These are phyloP conservation scores for Oncopodura yosiiana DNA, from an alignment of 1,140 invertebrate genomes.

Conservation along the genomic window DNA sequence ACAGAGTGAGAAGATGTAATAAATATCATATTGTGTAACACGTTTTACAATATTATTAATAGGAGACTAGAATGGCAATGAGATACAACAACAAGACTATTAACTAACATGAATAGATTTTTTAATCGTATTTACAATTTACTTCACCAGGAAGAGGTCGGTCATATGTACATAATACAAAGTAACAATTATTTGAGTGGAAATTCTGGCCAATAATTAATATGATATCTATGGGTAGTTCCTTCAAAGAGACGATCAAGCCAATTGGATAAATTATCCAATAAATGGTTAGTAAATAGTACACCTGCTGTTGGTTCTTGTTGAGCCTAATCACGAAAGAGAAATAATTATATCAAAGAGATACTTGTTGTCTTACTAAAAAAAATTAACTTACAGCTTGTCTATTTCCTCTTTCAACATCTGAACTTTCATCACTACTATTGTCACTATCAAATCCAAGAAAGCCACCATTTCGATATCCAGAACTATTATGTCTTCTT, in stretches of 20 bases:
- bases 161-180: no score
- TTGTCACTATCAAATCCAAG: conserved; percentile 58
- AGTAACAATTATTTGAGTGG: conserved; percentile 34
- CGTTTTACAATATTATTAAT: no score
- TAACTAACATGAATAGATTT: no score
- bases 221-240: conserved; percentile 81
- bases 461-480: conserved; percentile 52
- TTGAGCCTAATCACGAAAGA: background rate
- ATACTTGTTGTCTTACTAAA: no score
- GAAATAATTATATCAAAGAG: no score
- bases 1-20: no score
- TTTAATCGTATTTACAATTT: background rate
- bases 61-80: no score
- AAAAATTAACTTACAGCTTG: conserved; percentile 5
- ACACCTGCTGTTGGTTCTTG: conserved; percentile 3
- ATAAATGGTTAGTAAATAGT: conserved; percentile 32
- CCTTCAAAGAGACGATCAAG: conserved; percentile 92
- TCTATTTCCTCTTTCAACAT: conserved; percentile 46
- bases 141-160: background rate
- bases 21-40: no score
- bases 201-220: conserved; percentile 95
- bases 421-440: conserved; percentile 56
- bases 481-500: conserved; percentile 22
- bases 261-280: conserved; percentile 72
- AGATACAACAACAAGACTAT: no score